These are phyloP conservation scores for Craseonycteris thonglongyai DNA, from an alignment of 2,113 vertebrate species.

Conservation along the genomic window DNA sequence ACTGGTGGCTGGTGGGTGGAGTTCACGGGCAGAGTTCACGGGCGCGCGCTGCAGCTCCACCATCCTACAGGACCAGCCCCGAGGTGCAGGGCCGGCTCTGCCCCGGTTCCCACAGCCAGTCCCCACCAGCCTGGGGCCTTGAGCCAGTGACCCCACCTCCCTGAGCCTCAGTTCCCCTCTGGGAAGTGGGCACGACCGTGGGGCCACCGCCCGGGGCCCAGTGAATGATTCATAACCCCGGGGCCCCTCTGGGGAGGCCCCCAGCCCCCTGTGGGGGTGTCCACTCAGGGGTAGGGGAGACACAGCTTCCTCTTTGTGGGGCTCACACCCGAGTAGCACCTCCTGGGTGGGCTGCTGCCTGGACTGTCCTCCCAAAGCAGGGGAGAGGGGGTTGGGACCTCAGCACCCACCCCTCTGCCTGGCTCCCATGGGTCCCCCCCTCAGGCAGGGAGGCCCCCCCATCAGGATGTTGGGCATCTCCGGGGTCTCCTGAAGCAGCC, in stretches of 20 bases:
- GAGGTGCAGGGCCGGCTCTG: not conserved
- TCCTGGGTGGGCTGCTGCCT: too few species aligned
- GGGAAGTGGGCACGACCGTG: not conserved
- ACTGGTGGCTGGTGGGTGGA: not conserved
- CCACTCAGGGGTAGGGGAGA: not conserved
- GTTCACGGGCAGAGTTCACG: not conserved
- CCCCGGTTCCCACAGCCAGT: not conserved
- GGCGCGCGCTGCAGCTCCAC: not conserved
- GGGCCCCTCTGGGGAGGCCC: not conserved
- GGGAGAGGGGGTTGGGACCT: not conserved
- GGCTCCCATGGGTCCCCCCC: not conserved
- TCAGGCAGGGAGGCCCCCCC: too few species aligned
- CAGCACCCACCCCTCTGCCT: not conserved
- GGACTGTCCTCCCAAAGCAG: too few species aligned
- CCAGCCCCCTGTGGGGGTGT: not conserved
- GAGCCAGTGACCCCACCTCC: not conserved
- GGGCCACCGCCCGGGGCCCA: accelerated
- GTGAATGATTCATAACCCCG: not conserved
- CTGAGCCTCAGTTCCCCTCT: not conserved
- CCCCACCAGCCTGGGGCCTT: not conserved
- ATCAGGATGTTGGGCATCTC: accelerated
- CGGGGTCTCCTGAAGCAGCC: not conserved
- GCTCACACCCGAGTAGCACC: not conserved
- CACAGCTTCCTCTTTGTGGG: not conserved
- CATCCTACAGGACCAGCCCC: not conserved